Base-by-base conservation (phyloP, 2,797 vertebrate species). In the Argyrosomus regius region DNA sequence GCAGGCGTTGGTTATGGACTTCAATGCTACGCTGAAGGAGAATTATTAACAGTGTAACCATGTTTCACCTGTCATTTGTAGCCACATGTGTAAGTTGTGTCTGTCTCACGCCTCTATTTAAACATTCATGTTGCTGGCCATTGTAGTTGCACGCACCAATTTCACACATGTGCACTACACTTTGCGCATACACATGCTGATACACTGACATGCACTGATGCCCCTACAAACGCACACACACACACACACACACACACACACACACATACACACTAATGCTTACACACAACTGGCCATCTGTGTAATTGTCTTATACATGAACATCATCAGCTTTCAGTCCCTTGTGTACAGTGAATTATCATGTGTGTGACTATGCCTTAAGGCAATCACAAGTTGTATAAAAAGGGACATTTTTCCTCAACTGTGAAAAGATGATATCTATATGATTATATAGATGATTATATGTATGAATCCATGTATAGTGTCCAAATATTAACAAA, bases 51-150 rank as follows among this genome's bases (percentile, higher is more conserved):
- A 93, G 92, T 93, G 90, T 94, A 93, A 92, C 86, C 95, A 95
- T 95, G 88, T 79, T 96, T 96, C 97, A 93, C 95, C 94, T 95
- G 95, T 96, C 97, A 96, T 98, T 96, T 96, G 96, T 96, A 96
- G 93, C 95, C 96, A 96, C 96, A 95, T 95, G 97, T 99, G 98
- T 97, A 96, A 96, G 94, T 95, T 92, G 94, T 96, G 96, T 97
- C 96, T 97, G 96, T 97, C 95, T 96, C 96, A 96, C 96, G 94
- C 96, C 95, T 97, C 96, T 96, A 98, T 96, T 96, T 98, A 96
- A 94, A 92, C 94, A 96, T 94, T 94, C 96, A 95, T 97, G 97
- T 98, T 97, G 94, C 97, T 96, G 93, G 95, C 93, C 94, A 91
- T 96, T 95, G 95, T 94, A 92, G 95, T 93, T 91, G 89, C 92